Base-by-base conservation (phyloP, 2,113 vertebrate genomes). In the Nycticorax nycticorax region DNA sequence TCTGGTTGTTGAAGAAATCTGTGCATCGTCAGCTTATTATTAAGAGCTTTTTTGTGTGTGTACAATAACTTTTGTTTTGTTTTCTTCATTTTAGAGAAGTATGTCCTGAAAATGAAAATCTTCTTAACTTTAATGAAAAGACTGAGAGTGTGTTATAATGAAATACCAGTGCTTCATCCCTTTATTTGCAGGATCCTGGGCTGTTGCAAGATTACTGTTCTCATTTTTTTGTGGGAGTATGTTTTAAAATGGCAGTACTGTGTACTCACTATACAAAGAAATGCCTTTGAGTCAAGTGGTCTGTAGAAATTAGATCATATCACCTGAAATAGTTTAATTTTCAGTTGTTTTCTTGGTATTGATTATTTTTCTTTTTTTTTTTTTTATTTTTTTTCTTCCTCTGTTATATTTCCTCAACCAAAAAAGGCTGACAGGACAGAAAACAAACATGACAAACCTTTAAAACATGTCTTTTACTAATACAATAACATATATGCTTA, bases 281-380 rank as follows among this genome's bases (percentile, higher is more conserved):
- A 78, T 88, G 59, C 43, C 45, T 96, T 80, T 92, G 78, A 95
- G 71, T 53, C 72, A 92, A 57, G 60, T 28, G 73, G 56, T 57
- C 48, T 69, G 59, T 81, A 84, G 62, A 76, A 85, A 94, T 96
- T 84, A 93, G 62, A 79, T 41, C 41, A 10, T 91, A 78, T 93
- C 68, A 93, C 59, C 75, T 71, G n/a, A 90, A 95, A 85, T 26
- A 73, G 53, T 95, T 95, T 89, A 93, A 91, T 88, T 93, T 95
- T 83, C 80, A 68, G 9, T 77, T 91, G 59, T 92, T 93, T 67
- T 89, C 71, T 88, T 48, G 52, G 7, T 87, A 94, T 72, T 60
- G 82, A 94, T 95, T 62, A 53, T 27, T 68, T 35, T 43, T 16
- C 10, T 27, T 21, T 12, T 41, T 41, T 41, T 41, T 41, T 41